Percentiles rank a stretch among this genome's conserved stretches.
Evolutionary conservation across 2,797 vertebrate species (phyloP).

Genomic region (Remorina albescens): DNA sequence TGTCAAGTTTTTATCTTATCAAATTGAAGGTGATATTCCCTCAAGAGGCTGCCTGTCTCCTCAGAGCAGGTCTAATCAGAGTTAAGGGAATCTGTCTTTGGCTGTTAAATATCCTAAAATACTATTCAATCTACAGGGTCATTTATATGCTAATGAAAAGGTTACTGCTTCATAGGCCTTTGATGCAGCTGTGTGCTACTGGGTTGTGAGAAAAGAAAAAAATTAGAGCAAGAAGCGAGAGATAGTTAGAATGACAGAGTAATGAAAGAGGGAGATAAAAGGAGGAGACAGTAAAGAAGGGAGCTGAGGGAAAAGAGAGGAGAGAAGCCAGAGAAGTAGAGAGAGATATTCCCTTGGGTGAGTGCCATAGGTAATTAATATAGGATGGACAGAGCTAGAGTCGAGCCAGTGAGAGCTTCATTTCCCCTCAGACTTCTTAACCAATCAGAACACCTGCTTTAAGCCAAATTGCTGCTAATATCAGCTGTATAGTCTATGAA

Average conservation of each 20-base stretch:
- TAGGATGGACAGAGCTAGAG: slow-evolving; percentile 81
- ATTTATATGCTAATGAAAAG: slow-evolving; percentile 88
- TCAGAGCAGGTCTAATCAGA: slow-evolving; percentile 71
- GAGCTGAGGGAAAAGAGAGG: slow-evolving; percentile 53
- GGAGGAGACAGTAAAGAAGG: slow-evolving; percentile 38
- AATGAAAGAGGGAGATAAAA: slow-evolving; percentile 46
- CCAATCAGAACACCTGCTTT: slow-evolving; percentile 71
- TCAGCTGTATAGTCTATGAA: slow-evolving; percentile 56
- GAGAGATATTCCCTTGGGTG: slow-evolving; percentile 73
- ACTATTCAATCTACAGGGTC: slow-evolving; percentile 83
- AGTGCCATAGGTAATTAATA: slow-evolving; percentile 83
- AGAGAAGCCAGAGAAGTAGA: slow-evolving; percentile 59
- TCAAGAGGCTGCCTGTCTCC: slow-evolving; percentile 76
- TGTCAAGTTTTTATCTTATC: slow-evolving; percentile 82
- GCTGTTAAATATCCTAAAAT: slow-evolving; percentile 84
- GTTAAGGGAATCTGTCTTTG: slow-evolving; percentile 79
- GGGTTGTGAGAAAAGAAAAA: slow-evolving; percentile 34
- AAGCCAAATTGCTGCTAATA: slow-evolving; percentile 67
- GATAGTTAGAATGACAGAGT: slow-evolving; percentile 37
- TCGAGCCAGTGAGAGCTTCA: slow-evolving; percentile 75
- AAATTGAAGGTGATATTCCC: slow-evolving; percentile 75
- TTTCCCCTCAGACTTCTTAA: slow-evolving; percentile 74
- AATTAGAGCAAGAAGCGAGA: slow-evolving; percentile 1
- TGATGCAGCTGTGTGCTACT: slow-evolving; percentile 63
- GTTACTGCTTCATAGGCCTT: slow-evolving; percentile 80